A percentile compares a stretch with the other conserved stretches of the same genome.
These are phyloP conservation scores for Drosophila asahinai DNA, from an alignment of 1,140 invertebrate species.

Conservation along the genomic window DNA sequence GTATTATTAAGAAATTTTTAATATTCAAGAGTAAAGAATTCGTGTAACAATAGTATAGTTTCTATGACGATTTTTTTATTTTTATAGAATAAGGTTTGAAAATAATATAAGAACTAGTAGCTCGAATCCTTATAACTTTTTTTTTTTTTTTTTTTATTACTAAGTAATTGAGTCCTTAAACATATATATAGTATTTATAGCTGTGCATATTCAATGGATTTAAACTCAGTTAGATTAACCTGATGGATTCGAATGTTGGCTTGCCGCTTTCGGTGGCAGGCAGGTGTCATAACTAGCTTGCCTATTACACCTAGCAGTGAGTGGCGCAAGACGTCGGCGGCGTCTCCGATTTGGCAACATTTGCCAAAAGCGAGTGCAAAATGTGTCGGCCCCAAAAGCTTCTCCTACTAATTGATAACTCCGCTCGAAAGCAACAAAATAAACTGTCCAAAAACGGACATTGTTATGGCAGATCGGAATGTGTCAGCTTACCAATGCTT, in stretches of 20 bases:
- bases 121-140: too few relatives aligned
- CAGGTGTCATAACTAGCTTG: slow-evolving; percentile 60
- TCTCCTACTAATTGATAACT: slow-evolving; percentile 35
- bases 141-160: too few relatives aligned
- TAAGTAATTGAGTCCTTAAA: too few relatives aligned
- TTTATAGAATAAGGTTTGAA: too few relatives aligned
- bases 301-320: slow-evolving; percentile 37
- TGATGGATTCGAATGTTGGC: slow-evolving; percentile 13
- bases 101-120: too few relatives aligned
- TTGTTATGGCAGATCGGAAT: slow-evolving; percentile 13
- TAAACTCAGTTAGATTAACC: background rate
- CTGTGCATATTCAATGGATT: background rate
- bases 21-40: too few relatives aligned
- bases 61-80: too few relatives aligned
- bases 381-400: slow-evolving; percentile 20
- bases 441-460: slow-evolving; percentile 9
- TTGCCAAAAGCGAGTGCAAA: slow-evolving; percentile 40
- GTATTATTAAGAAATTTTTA: too few relatives aligned
- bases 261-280: slow-evolving; percentile 18
- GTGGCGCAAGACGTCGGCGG: slow-evolving; percentile 15
- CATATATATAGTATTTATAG: background rate
- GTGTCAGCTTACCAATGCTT: background rate
- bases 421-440: slow-evolving; percentile 1
- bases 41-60: too few relatives aligned
- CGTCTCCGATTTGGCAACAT: slow-evolving; percentile 36